Evolutionary conservation across 1,140 invertebrate species (phyloP).

Genomic region (Argopecten irradians): DNA sequence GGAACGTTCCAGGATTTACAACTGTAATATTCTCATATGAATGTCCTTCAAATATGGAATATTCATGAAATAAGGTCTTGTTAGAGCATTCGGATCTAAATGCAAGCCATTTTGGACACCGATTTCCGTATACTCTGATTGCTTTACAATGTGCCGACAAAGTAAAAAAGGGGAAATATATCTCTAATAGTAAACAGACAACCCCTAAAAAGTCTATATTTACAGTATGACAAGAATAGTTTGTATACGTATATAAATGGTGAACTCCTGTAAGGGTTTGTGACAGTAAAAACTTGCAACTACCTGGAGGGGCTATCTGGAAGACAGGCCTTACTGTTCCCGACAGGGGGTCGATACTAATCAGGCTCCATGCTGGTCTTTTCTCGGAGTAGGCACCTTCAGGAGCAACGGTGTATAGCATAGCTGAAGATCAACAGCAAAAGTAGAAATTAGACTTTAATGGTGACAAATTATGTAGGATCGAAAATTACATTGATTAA

Average conservation of each 20-base stretch:
- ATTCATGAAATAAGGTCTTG: too few species aligned
- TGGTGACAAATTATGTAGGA: too few species aligned
- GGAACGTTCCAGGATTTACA: too few species aligned
- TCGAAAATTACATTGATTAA: neutral
- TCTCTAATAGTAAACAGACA: neutral
- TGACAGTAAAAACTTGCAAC: too few species aligned
- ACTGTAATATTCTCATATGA: too few species aligned
- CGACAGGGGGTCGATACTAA: slow-evolving; percentile 31
- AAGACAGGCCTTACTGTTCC: slow-evolving; percentile 6
- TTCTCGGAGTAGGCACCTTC: slow-evolving; percentile 5
- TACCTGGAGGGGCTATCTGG: slow-evolving; percentile 23
- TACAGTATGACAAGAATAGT: neutral
- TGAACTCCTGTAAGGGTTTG: too few species aligned
- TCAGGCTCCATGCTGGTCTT: slow-evolving; percentile 29
- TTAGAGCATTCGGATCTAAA: too few species aligned
- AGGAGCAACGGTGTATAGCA: slow-evolving; percentile 14
- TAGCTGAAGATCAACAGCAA: neutral
- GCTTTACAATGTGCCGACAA: too few species aligned
- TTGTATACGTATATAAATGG: too few species aligned
- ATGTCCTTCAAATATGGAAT: too few species aligned
- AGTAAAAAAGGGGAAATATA: too few species aligned
- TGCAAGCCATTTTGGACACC: too few species aligned
- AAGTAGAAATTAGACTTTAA: neutral
- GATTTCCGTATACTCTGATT: slow-evolving; percentile 38
- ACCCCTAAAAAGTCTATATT: neutral